Percentiles rank a stretch among this genome's conserved stretches.
These are phyloP conservation scores for Himantopus leucocephalus DNA, from an alignment of 2,113 vertebrate species.

Conservation along the genomic window DNA sequence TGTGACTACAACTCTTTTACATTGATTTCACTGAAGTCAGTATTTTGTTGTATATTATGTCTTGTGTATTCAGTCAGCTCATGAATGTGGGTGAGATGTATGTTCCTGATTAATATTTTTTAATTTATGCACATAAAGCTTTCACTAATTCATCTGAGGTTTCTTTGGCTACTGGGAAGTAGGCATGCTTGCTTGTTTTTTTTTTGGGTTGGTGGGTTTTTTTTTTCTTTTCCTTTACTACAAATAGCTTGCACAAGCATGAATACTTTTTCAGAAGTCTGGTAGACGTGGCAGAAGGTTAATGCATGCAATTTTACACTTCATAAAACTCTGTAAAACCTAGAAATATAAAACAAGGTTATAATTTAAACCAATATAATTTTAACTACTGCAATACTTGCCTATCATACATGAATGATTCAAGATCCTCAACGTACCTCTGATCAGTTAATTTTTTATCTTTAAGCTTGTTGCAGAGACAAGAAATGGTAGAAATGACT, in stretches of 20 bases:
- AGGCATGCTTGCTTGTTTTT: background rate
- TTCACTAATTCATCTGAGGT: background rate
- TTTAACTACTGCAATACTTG: slow-evolving; percentile 66
- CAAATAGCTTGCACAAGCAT: slow-evolving; percentile 6
- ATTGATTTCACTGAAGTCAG: background rate
- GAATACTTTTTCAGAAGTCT: slow-evolving; percentile 52
- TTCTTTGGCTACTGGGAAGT: background rate
- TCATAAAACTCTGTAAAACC: slow-evolving; percentile 71
- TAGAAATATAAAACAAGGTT: slow-evolving; percentile 69
- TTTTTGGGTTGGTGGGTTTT: background rate
- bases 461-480: slow-evolving; percentile 35
- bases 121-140: background rate
- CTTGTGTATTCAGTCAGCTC: background rate
- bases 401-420: slow-evolving; percentile 61
- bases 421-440: slow-evolving; percentile 28
- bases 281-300: slow-evolving; percentile 60
- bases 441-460: slow-evolving; percentile 57
- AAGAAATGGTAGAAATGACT: slow-evolving; percentile 11
- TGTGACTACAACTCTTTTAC: background rate
- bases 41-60: background rate
- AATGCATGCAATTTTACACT: slow-evolving; percentile 71
- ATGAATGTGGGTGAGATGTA: background rate
- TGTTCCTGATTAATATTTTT: background rate
- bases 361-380: slow-evolving; percentile 74
- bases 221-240: background rate